Conservation (phyloP, 2,113 vertebrate genomes). For the Polypterus senegalus region DNA sequence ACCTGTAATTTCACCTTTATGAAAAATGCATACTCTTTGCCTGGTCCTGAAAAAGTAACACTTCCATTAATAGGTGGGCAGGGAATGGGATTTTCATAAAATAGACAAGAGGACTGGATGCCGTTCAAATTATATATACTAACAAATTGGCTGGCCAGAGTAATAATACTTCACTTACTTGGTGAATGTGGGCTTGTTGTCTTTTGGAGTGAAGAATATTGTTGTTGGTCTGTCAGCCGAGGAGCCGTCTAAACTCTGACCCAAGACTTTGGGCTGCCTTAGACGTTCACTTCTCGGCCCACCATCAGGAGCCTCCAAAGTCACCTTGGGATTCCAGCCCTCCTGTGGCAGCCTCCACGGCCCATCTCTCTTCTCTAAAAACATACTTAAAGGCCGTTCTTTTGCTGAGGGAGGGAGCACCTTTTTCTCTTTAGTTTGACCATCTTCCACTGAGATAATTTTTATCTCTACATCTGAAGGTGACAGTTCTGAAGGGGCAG, state of each 20-base stretch:
- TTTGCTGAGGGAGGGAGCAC: conserved; percentile 28
- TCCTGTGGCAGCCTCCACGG: conserved; percentile 22
- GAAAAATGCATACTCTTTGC: no score
- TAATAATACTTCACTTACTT: conserved; percentile 55
- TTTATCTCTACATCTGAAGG: conserved; percentile 17
- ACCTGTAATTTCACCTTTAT: no score
- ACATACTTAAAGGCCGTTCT: conserved; percentile 46
- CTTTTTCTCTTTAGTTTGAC: conserved; percentile 28
- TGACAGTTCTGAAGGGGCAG: conserved; percentile 9
- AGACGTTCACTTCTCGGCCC: conserved; percentile 35
- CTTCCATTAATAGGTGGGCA: no score
- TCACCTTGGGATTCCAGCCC: conserved; percentile 51
- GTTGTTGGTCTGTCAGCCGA: conserved; percentile 40
- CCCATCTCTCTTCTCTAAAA: conserved; percentile 37
- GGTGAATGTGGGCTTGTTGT: conserved; percentile 46
- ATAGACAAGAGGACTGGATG: no score
- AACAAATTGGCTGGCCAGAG: not conserved
- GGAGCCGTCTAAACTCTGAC: conserved; percentile 34
- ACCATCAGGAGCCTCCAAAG: conserved; percentile 47
- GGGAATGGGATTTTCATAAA: no score
- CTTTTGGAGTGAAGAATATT: conserved; percentile 78
- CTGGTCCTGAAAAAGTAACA: no score
- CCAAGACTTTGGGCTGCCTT: conserved; percentile 31
- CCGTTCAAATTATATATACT: no score
- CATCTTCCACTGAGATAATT: conserved; percentile 27